Evolutionary conservation across 2,113 vertebrate genomes (phyloP), one percentile per base, ranked within the genome.

Genomic region (Austrofundulus limnaeus): DNA sequence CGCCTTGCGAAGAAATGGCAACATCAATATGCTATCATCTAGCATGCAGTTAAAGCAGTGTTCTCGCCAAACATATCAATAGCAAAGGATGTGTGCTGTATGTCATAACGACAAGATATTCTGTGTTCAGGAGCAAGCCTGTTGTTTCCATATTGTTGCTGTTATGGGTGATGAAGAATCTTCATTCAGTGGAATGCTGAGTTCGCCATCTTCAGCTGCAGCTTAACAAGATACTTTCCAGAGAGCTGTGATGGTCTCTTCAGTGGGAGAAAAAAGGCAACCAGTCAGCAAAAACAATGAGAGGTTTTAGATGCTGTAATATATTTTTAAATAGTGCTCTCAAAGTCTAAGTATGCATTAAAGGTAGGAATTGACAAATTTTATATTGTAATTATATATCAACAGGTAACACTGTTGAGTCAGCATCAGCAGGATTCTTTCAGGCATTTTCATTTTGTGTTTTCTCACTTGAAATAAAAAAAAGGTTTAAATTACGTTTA

Each of bases 21-120:
- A 53, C 54, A 56, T 72, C 77, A 82, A 70, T 76, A 58, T 17
- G 24, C 14, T 20, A 38, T 59, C 13, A 69, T 75, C 13, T 31
- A 48, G 12, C 43, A 6, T 0, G 2, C 41, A 56, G 65, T 46
- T 71, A 58, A 64, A 56, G 51, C 66, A 51, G 39, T 39, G 43
- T 64, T 25, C 43, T 78, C 56, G n/a, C 43, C 46, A 50, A 61
- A 20, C 17, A 54, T 62, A 77, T 71, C 42, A 66, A 48, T 46
- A 67, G 21, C 17, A 21, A 31, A n/a, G 37, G 23, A 51, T 56
- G 13, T 17, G 37, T 70, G n/a, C 34, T 43, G 10, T 51, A 25
- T 24, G 28, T 20, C 17, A 51, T 42, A 4, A 39, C 11, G 42
- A 31, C 14, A 38, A 24, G 24, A 48, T 25, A 19, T 31, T 42